Evolutionary conservation across 2,797 vertebrate genomes (phyloP).

Genomic region (Chrosomus eos): DNA sequence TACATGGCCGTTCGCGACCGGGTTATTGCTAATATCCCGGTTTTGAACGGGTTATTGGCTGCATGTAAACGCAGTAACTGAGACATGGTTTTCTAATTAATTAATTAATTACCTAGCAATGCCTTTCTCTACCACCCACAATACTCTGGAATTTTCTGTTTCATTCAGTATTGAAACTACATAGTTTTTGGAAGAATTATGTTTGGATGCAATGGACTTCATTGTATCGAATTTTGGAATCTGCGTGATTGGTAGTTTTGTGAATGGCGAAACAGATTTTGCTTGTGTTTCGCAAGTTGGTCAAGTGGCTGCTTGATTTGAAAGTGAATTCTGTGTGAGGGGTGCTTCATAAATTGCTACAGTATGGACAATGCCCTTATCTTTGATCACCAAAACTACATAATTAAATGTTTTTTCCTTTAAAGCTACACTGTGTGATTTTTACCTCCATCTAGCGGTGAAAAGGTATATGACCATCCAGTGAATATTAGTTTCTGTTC

Average conservation of each 20-base stretch:
- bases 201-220: neutral
- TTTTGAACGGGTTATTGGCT: too few species aligned
- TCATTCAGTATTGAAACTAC: neutral
- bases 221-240: neutral
- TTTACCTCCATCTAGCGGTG: too few species aligned
- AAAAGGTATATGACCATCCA: too few species aligned
- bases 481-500: too few species aligned
- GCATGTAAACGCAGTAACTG: too few species aligned
- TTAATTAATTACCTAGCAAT: neutral
- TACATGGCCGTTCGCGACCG: too few species aligned
- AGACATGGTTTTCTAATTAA: neutral
- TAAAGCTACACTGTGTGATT: too few species aligned
- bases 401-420: too few species aligned
- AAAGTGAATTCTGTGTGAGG: neutral
- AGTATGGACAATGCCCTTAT: neutral
- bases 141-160: neutral
- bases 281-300: neutral
- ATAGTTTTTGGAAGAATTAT: neutral
- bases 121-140: neutral
- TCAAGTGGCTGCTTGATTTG: neutral
- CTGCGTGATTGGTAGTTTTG: neutral
- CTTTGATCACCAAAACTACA: too few species aligned
- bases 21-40: too few species aligned
- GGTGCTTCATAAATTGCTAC: neutral
- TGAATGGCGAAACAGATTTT: neutral